phyloP scores from a whole-genome alignment of 2,888 invertebrate genomes.

The Eubasilissa splendida region DNA sequence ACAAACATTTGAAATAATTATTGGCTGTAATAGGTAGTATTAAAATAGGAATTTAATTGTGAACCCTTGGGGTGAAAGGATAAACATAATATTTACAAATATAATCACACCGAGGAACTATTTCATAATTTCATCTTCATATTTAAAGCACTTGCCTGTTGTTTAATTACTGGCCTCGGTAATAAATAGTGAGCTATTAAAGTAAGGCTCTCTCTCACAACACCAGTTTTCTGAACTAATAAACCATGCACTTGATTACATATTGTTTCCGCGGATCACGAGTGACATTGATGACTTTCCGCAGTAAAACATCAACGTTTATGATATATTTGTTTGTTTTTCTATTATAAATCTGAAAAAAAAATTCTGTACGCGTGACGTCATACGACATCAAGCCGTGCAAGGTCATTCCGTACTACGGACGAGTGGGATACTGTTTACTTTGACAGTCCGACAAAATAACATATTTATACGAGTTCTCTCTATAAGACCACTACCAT shows the following conservation, averaged over 20 bases:
- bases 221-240: background rate
- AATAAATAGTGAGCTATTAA: constrained; percentile 21
- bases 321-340: constrained; percentile 32
- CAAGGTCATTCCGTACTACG: background rate
- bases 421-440: constrained; percentile 38
- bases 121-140: background rate
- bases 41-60: no score
- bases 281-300: background rate
- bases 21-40: no score
- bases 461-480: constrained; percentile 30
- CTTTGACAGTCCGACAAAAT: constrained; percentile 28
- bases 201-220: constrained; percentile 6
- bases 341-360: constrained; percentile 15
- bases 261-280: constrained; percentile 15
- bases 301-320: background rate
- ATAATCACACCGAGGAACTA: no score
- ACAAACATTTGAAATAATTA: no score
- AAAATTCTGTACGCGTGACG: constrained; percentile 13
- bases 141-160: background rate
- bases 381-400: constrained; percentile 5
- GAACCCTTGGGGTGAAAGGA: no score
- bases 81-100: no score
- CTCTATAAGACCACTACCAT: constrained; percentile 4
- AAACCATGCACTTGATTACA: background rate
- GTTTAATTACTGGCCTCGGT: background rate